Evolutionary conservation across 2,888 invertebrate genomes (phyloP).

Genomic region (Dryobota labecula): DNA sequence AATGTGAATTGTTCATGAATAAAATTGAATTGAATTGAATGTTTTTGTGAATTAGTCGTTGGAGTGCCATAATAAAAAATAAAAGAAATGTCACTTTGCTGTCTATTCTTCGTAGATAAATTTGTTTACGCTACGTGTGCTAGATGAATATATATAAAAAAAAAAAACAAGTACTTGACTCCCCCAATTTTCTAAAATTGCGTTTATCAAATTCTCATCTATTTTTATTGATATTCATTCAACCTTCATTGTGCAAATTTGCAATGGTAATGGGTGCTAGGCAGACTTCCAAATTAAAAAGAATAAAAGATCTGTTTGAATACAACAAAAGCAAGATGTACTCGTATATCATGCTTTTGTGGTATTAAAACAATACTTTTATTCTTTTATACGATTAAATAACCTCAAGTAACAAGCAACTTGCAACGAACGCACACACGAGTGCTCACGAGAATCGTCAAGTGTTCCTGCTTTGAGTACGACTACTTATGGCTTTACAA

Average conservation of each 20-base stretch:
- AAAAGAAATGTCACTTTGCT: not conserved
- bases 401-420: not conserved
- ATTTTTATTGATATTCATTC: not conserved
- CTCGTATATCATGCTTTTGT: too few relatives aligned
- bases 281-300: not conserved
- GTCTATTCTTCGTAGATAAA: not conserved
- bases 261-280: not conserved
- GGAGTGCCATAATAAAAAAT: too few relatives aligned
- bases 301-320: not conserved
- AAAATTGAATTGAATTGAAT: too few relatives aligned
- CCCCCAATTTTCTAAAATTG: not conserved
- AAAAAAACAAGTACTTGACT: too few relatives aligned
- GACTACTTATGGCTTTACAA: conserved; percentile 32
- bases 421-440: not conserved
- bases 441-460: conserved; percentile 21
- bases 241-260: too few relatives aligned
- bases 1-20: too few relatives aligned
- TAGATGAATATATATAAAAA: too few relatives aligned
- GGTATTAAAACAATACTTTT: too few relatives aligned
- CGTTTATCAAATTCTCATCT: not conserved
- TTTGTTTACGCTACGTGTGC: not conserved
- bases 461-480: conserved; percentile 36
- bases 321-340: conserved; percentile 1
- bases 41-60: too few relatives aligned
- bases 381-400: not conserved